A percentile compares a stretch with the other conserved stretches of the same genome.
Conservation (phyloP, 2,888 invertebrate species). For the Hanleya hanleyi region DNA sequence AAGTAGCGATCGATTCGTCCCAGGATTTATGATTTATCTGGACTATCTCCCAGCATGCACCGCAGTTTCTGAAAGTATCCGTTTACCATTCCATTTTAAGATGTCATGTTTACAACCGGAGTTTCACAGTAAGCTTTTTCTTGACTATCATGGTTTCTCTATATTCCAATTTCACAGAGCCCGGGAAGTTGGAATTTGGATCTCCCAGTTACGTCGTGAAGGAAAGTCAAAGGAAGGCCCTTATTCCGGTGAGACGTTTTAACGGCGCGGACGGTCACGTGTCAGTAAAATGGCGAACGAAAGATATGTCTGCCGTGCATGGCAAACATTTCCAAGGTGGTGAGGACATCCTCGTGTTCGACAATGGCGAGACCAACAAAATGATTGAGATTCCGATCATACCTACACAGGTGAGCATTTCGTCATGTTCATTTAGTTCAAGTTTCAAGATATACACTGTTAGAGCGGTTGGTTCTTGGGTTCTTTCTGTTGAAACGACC, state of each 20-base stretch:
- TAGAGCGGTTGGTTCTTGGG: too few relatives aligned
- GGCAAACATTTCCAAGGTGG: constrained; percentile 77
- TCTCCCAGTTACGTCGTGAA: constrained; percentile 77
- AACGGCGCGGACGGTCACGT: constrained; percentile 77
- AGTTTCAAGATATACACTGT: too few relatives aligned
- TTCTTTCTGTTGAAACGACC: too few relatives aligned
- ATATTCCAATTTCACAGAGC: constrained; percentile 72
- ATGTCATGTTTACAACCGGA: too few relatives aligned
- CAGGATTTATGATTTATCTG: too few relatives aligned
- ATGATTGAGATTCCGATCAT: constrained; percentile 77
- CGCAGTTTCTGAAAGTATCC: too few relatives aligned
- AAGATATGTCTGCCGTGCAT: constrained; percentile 77
- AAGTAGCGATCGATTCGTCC: too few relatives aligned
- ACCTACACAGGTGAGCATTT: constrained; percentile 74
- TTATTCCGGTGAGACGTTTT: constrained; percentile 75
- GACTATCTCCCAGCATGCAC: too few relatives aligned
- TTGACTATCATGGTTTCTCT: not conserved
- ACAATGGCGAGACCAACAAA: constrained; percentile 74
- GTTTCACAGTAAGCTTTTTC: not conserved
- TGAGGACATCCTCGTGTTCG: constrained; percentile 74
- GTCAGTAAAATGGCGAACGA: constrained; percentile 76
- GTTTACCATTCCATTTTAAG: too few relatives aligned
- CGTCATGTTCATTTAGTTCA: not conserved
- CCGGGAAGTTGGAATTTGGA: constrained; percentile 77
- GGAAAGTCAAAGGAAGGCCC: constrained; percentile 76